Conservation (phyloP, 2,113 vertebrate genomes). For the Meleagris gallopavo region DNA sequence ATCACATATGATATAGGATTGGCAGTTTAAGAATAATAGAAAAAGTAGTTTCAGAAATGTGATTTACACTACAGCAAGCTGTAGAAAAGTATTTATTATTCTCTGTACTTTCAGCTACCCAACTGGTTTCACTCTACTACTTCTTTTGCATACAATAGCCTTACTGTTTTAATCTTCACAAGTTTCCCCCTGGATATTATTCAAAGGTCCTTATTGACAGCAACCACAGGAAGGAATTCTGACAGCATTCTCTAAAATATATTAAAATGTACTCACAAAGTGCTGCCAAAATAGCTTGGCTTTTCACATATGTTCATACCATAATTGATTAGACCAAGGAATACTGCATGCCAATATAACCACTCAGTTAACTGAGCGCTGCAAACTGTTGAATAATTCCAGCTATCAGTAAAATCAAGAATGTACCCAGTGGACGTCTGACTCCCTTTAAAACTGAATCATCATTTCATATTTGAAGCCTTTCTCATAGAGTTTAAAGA, state of each 20-base stretch:
- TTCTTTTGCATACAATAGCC: not conserved
- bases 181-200: not conserved
- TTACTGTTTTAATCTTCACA: not conserved
- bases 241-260: not conserved
- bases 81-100: not conserved
- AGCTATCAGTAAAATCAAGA: not conserved
- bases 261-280: not conserved
- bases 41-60: not conserved
- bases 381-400: not conserved
- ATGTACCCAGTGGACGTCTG: accelerated
- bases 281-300: not conserved
- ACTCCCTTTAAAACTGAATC: not conserved
- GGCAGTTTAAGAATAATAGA: too few species aligned
- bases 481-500: not conserved
- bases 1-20: too few species aligned
- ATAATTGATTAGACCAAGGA: not conserved
- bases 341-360: not conserved
- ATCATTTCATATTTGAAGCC: not conserved
- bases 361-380: not conserved
- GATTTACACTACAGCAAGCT: not conserved
- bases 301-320: not conserved
- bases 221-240: not conserved
- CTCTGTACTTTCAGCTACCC: not conserved
- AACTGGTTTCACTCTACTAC: not conserved
- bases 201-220: not conserved